Percentiles rank a stretch among this genome's conserved stretches.
These are phyloP conservation scores for Coregonus ussuriensis DNA, from an alignment of 2,797 vertebrate species.

Conservation along the genomic window DNA sequence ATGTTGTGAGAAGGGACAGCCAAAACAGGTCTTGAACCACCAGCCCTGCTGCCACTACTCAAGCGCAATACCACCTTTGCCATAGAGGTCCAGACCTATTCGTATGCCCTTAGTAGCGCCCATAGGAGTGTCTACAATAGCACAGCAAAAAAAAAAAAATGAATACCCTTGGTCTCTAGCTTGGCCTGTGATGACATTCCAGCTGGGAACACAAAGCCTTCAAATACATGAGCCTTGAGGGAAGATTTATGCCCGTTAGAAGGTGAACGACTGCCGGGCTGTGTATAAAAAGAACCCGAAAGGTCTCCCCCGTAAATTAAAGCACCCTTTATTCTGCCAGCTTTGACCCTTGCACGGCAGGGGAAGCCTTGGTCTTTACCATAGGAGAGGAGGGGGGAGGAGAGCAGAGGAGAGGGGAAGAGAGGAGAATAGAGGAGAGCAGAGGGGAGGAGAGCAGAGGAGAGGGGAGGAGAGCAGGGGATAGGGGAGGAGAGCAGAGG, in stretches of 20 bases:
- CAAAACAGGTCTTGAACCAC: background rate
- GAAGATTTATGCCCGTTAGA: constrained; percentile 62
- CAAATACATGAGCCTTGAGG: constrained; percentile 52
- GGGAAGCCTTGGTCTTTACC: background rate
- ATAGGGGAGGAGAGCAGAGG: constrained; percentile 32
- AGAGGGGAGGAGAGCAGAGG: background rate
- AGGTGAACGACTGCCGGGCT: constrained; percentile 50
- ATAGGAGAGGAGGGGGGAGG: no score
- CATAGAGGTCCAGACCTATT: background rate
- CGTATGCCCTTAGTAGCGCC: background rate
- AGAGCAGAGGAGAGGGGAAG: no score
- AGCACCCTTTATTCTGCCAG: constrained; percentile 2
- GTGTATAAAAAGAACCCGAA: constrained; percentile 57
- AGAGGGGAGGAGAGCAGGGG: constrained; percentile 6
- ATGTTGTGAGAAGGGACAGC: background rate
- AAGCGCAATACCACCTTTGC: background rate
- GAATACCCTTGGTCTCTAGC: constrained; percentile 11
- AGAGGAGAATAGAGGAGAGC: no score
- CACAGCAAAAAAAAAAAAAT: background rate
- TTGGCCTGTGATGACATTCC: constrained; percentile 52
- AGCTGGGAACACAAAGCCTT: constrained; percentile 54
- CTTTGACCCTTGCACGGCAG: background rate
- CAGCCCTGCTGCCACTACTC: background rate
- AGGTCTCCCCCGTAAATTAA: constrained; percentile 62
- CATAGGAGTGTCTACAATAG: background rate